phyloP scores from a whole-genome alignment of 1,140 invertebrate species.

The Apocrypta bakeri region DNA sequence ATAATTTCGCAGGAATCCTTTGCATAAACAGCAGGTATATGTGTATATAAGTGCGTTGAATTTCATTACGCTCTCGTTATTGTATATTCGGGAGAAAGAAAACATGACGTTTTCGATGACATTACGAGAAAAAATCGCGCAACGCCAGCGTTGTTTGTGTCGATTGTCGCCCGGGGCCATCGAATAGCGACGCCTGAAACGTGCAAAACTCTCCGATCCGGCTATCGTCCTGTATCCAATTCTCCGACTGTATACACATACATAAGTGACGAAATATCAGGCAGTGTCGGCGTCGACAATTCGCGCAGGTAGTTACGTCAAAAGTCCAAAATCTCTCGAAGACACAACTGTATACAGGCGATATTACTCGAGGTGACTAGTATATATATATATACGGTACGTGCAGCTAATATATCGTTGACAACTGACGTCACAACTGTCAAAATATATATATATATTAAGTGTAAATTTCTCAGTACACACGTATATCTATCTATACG shows the following conservation, averaged over 20 bases:
- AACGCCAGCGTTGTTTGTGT: neutral
- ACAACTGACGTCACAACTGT: conserved; percentile 10
- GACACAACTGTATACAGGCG: neutral
- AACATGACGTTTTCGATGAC: neutral
- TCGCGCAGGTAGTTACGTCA: conserved; percentile 9
- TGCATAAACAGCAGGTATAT: neutral
- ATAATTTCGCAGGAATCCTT: neutral
- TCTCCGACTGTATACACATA: neutral
- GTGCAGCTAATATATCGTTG: no score
- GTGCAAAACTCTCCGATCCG: neutral
- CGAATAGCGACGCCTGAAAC: neutral
- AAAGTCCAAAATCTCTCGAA: neutral
- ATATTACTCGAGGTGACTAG: no score
- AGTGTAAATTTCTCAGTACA: no score
- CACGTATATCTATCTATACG: neutral
- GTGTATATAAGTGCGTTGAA: no score
- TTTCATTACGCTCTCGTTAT: neutral
- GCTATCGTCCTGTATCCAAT: neutral
- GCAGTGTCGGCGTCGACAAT: neutral
- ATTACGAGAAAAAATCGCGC: neutral
- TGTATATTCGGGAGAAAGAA: neutral
- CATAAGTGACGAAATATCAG: conserved; percentile 7
- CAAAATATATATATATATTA: no score
- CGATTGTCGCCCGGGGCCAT: neutral
- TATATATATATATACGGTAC: no score